phyloP scores from a whole-genome alignment of 2,797 vertebrate species.

The Distichodus sexfasciatus region DNA sequence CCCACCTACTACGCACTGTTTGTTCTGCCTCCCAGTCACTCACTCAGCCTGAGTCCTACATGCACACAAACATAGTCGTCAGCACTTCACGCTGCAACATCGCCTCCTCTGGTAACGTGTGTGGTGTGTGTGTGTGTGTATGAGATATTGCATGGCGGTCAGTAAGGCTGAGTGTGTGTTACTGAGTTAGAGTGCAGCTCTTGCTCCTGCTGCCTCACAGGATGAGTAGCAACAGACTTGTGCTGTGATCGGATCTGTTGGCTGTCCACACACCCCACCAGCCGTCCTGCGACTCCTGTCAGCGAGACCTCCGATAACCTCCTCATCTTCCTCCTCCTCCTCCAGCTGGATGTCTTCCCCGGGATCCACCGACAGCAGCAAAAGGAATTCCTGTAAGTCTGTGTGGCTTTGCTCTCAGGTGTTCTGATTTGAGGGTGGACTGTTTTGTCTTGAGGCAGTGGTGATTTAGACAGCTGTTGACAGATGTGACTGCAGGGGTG shows the following conservation, averaged over 20 bases:
- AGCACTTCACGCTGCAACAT: conserved; percentile 28
- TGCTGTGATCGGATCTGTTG: conserved; percentile 61
- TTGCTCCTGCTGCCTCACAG: too few relatives aligned
- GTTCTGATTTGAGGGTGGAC: too few relatives aligned
- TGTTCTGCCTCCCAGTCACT: conserved; percentile 68
- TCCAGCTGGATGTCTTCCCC: conserved; percentile 79
- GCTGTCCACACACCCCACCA: too few relatives aligned
- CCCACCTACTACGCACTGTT: conserved; percentile 68
- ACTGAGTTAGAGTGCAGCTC: too few relatives aligned
- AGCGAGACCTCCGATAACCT: conserved; percentile 46
- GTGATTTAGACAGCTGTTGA: background rate
- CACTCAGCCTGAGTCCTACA: conserved; percentile 52
- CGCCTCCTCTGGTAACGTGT: conserved; percentile 9
- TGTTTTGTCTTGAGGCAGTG: too few relatives aligned
- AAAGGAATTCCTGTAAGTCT: conserved; percentile 80
- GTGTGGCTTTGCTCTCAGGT: background rate
- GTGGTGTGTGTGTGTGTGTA: conserved; percentile 53
- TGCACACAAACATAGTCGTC: conserved; percentile 17
- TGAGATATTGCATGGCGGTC: too few relatives aligned
- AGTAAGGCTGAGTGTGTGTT: too few relatives aligned
- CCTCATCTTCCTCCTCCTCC: background rate
- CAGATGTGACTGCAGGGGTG: background rate
- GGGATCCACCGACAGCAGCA: conserved; percentile 75
- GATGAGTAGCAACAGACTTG: conserved; percentile 62
- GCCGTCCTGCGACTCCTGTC: too few relatives aligned